Conservation (phyloP, 2,797 vertebrate genomes). For the Sciurus vulgaris region DNA sequence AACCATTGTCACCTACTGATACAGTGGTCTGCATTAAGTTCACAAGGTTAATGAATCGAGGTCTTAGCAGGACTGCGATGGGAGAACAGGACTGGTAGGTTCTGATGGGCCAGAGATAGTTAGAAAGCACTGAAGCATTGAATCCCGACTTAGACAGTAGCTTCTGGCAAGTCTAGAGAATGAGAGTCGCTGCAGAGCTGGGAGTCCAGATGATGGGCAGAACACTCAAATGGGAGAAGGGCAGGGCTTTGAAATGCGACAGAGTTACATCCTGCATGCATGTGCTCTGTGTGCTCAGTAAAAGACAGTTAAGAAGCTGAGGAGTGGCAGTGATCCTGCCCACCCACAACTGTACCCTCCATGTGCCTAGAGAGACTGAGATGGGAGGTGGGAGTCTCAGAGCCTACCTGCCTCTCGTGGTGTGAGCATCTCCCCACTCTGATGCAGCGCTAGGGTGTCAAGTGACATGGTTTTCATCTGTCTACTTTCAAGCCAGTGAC, state of each 20-base stretch:
- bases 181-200: neutral
- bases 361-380: neutral
- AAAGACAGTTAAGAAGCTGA: neutral
- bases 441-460: neutral
- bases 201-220: neutral
- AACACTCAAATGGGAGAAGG: neutral
- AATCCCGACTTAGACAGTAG: neutral
- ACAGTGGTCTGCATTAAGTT: neutral
- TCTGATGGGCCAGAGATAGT: neutral
- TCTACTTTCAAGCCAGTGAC: neutral
- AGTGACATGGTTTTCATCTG: neutral
- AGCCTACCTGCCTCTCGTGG: neutral
- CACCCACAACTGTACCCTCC: fast-evolving
- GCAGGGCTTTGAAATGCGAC: neutral
- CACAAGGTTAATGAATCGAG: neutral
- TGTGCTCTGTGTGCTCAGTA: neutral
- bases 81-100: neutral
- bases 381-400: no score
- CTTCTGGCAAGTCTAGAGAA: neutral
- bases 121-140: neutral
- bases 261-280: neutral
- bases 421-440: neutral
- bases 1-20: neutral
- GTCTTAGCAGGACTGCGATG: neutral
- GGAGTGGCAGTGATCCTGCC: neutral